A percentile compares a stretch with the other conserved stretches of the same genome.
Evolutionary conservation across 2,113 vertebrate genomes (phyloP).

Genomic region (Geococcyx californianus): DNA sequence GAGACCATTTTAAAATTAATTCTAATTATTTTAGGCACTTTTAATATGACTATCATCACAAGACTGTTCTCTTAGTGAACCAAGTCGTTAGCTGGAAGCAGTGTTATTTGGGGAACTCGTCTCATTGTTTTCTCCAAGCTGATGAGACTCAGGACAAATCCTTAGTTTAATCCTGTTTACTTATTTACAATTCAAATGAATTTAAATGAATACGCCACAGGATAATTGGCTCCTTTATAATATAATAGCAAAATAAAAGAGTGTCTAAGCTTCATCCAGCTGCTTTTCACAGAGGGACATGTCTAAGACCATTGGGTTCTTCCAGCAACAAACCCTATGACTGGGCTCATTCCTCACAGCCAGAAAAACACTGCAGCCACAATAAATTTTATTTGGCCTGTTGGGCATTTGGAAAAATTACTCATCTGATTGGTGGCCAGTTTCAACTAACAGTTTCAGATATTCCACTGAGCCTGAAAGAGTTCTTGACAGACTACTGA

Average conservation of each 20-base stretch:
- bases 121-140: neutral
- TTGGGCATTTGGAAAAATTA: neutral
- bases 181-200: conserved; percentile 33
- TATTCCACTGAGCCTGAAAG: neutral
- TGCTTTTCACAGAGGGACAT: neutral
- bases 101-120: neutral
- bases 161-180: conserved; percentile 19
- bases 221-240: neutral
- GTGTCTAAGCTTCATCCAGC: neutral
- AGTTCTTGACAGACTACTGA: neutral
- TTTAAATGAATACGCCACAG: neutral
- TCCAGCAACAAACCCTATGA: neutral
- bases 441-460: neutral
- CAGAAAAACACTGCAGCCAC: neutral
- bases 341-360: neutral
- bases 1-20: conserved; percentile 53
- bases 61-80: neutral
- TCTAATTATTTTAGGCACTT: conserved; percentile 25
- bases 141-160: conserved; percentile 1
- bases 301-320: neutral
- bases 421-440: neutral
- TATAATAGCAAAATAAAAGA: neutral
- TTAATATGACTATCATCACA: neutral
- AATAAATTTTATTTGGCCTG: neutral
- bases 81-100: neutral